These are phyloP conservation scores for Tragelaphus imberbis DNA, from an alignment of 2,113 vertebrate genomes.

Conservation along the genomic window DNA sequence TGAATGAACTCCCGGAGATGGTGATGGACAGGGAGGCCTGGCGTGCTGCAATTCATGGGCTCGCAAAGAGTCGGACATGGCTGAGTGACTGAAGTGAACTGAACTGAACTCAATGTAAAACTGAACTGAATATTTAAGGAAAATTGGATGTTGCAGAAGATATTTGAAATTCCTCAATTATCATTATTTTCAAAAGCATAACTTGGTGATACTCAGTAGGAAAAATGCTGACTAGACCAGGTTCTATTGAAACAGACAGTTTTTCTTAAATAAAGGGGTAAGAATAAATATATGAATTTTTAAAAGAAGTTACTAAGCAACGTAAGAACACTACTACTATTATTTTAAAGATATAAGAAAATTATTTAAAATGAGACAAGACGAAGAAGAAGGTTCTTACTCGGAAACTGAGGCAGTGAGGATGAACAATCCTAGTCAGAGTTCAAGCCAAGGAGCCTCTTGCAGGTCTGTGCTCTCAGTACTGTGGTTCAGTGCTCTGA, in stretches of 20 bases:
- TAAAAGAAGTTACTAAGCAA: not conserved
- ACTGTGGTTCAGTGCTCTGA: not conserved
- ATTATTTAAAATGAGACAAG: not conserved
- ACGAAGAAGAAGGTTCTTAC: not conserved
- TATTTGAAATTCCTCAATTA: not conserved
- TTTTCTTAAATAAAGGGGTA: not conserved
- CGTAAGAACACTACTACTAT: not conserved
- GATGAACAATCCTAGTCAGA: not conserved
- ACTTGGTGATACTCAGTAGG: not conserved
- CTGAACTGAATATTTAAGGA: not conserved
- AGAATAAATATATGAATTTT: not conserved
- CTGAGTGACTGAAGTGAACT: too few relatives aligned
- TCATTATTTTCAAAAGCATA: not conserved
- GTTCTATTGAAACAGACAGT: not conserved
- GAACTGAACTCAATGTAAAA: not conserved
- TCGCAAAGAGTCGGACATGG: too few relatives aligned
- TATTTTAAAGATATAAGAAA: not conserved
- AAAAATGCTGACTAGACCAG: not conserved
- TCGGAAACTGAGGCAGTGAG: not conserved
- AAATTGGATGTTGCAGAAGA: not conserved
- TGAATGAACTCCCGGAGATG: too few relatives aligned
- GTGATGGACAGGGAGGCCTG: too few relatives aligned
- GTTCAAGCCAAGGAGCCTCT: not conserved
- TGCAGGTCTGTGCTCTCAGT: not conserved
- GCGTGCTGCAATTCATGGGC: too few relatives aligned